Conservation (phyloP, 2,797 vertebrate genomes). For the Artibeus lituratus region DNA sequence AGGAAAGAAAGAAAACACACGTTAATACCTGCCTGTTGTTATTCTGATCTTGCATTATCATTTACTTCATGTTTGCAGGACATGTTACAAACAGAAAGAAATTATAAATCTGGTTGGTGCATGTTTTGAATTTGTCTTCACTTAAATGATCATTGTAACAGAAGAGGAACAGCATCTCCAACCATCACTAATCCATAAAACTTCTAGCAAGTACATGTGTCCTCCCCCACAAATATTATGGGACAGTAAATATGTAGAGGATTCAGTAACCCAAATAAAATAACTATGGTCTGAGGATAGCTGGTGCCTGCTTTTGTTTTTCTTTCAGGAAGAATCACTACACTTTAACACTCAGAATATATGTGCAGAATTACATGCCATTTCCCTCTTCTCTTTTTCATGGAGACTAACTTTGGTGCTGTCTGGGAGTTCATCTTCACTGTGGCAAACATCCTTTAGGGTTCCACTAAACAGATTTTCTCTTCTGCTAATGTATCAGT, state of each 20-base stretch:
- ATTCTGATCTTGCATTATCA: background rate
- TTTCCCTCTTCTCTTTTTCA: background rate
- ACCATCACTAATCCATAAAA: background rate
- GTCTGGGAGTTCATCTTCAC: background rate
- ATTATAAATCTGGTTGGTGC: background rate
- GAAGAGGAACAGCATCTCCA: background rate
- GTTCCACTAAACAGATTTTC: background rate
- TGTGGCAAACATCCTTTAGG: background rate
- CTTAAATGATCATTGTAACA: background rate
- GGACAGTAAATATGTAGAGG: background rate
- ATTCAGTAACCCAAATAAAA: background rate
- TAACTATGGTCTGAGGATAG: background rate
- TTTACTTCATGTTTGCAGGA: background rate
- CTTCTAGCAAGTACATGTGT: background rate
- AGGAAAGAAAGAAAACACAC: background rate
- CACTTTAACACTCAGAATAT: background rate
- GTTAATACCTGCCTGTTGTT: background rate
- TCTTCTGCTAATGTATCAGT: conserved; percentile 42
- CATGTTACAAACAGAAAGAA: background rate
- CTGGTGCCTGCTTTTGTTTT: background rate
- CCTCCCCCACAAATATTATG: accelerated
- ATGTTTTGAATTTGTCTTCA: background rate
- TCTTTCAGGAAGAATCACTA: background rate
- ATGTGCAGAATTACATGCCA: background rate
- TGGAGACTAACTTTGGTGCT: background rate